Base-by-base conservation (phyloP, 2,113 vertebrate genomes). In the Otolemur garnettii region DNA sequence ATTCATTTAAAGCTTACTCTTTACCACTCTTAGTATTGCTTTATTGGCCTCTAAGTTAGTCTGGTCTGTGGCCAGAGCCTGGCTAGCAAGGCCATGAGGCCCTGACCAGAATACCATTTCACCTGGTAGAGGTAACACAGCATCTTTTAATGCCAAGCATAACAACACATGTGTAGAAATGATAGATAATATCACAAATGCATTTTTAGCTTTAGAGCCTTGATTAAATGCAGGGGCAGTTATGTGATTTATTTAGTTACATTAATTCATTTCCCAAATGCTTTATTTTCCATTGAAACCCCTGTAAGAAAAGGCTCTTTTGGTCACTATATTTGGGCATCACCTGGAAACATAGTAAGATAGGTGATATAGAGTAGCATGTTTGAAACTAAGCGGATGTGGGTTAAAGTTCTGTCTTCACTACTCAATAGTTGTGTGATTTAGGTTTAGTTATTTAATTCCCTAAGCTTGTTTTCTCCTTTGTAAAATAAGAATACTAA, bases 231-330 rank as follows among this genome's bases (percentile, higher is more conserved):
- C 60, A 55, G 80, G 42, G 64, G 53, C 4, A 60, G 42, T 59
- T 79, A 75, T 33, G 7, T 77, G 75, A 90, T n/a, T n/a, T 69
- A 64, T 62, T 91, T 93, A 87, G 90, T 92, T 87, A 35, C 17
- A 68, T 72, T 4, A 7, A 33, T 59, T 91, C 69, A 92, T 93
- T 83, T 33, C 91, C 28, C 66, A 93, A 96, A 81, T 17, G 21
- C 53, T 91, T 78, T 90, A 74, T 87, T 96, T 88, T 96, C 42
- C 5, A 4, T 78, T 78, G 66, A 85, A 85, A 96, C 15, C 19
- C 7, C 53, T 90, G 8, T 75, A 80, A 64, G 75, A 24, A 64
- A 90, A 97, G 50, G 14, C 74, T 71, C 19, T 24, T 4, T 11
- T 71, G 75, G 42, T 57, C 53, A 45, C 15, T 84, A 55, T 60